phyloP scores from a whole-genome alignment of 2,888 invertebrate genomes.

The Diarsia rubi region DNA sequence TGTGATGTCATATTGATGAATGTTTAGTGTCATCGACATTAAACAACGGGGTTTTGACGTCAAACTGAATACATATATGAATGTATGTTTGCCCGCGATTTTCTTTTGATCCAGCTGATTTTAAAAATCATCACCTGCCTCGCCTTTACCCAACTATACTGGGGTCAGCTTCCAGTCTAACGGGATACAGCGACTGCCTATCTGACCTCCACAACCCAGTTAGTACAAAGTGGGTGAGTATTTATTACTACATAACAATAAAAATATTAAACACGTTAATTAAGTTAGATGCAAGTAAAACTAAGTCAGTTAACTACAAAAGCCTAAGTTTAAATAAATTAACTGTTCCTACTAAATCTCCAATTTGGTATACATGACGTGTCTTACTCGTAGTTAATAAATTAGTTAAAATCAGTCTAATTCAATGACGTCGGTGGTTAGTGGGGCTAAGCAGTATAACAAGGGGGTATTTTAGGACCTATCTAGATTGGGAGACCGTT shows the following conservation, averaged over 20 bases:
- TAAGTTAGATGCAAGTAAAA: slow-evolving; percentile 43
- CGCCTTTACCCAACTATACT: not conserved
- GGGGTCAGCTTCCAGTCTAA: not conserved
- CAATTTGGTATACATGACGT: slow-evolving; percentile 82
- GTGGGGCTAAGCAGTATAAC: slow-evolving; percentile 22
- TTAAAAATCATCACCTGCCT: not conserved
- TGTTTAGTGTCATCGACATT: not conserved
- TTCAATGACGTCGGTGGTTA: slow-evolving; percentile 84
- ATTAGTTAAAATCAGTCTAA: slow-evolving; percentile 85
- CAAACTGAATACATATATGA: not conserved
- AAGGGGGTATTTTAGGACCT: not conserved
- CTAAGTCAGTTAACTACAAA: slow-evolving; percentile 42
- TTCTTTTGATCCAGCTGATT: not conserved
- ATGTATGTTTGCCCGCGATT: too few relatives aligned
- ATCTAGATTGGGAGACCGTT: not conserved
- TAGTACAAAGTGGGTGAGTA: too few relatives aligned
- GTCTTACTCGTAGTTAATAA: slow-evolving; percentile 81
- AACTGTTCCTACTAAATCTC: slow-evolving; percentile 64
- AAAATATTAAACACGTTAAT: not conserved
- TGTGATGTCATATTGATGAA: not conserved
- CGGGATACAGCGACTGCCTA: not conserved
- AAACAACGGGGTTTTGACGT: not conserved
- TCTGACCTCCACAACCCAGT: too few relatives aligned
- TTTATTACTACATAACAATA: not conserved
- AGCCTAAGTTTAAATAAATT: slow-evolving; percentile 59